These are phyloP conservation scores for Dorcus hopei DNA, from an alignment of 2,888 invertebrate species.

Conservation along the genomic window DNA sequence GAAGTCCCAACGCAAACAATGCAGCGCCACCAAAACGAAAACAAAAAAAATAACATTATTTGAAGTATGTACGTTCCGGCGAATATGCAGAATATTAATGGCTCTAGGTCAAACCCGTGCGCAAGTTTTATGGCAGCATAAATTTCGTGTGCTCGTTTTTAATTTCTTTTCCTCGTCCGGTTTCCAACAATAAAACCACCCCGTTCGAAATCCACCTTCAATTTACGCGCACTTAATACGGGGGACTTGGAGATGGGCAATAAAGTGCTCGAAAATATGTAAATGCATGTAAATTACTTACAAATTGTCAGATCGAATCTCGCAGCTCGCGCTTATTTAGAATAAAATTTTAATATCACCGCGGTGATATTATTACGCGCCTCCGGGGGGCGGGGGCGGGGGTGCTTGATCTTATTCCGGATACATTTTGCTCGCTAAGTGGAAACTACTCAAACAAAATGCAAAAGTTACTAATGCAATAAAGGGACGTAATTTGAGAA, in stretches of 20 bases:
- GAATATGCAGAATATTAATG: no score
- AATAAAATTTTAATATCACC: conserved; percentile 13
- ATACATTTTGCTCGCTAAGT: neutral
- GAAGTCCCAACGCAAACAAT: no score
- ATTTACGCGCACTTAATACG: no score
- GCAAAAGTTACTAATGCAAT: neutral
- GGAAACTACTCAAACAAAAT: neutral
- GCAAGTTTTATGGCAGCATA: neutral
- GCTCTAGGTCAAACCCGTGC: neutral
- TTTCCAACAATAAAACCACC: no score
- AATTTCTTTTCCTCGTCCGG: no score
- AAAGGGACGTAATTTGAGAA: neutral
- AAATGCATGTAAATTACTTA: conserved; percentile 26
- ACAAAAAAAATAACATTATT: no score
- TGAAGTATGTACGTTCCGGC: no score
- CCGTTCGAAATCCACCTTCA: no score
- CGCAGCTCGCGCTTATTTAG: conserved; percentile 9
- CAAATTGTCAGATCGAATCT: conserved; percentile 25
- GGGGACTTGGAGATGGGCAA: neutral
- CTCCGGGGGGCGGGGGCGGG: neutral
- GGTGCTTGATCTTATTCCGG: neutral
- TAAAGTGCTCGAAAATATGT: conserved; percentile 15
- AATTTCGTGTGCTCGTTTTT: neutral
- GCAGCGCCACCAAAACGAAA: no score
- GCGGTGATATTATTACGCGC: neutral